Percentiles rank a stretch among this genome's conserved stretches.
Conservation (phyloP, 1,140 invertebrate species). For the Akabosia matsudoensis region DNA sequence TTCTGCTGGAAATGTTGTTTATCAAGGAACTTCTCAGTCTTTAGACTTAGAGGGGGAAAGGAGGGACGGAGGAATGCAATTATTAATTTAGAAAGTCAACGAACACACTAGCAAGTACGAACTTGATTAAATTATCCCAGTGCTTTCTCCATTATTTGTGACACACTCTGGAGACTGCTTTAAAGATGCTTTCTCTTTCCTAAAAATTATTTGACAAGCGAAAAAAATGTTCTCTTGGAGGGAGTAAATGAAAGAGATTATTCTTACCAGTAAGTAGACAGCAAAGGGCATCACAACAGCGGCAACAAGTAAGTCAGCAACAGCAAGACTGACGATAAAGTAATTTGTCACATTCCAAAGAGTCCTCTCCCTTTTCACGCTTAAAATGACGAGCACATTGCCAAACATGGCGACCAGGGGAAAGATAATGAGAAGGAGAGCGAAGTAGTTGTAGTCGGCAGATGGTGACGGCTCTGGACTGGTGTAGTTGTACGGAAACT, state of each 20-base stretch:
- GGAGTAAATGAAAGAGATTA: conserved; percentile 47
- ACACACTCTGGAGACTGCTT: no score
- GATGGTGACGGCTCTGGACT: no score
- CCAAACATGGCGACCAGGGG: conserved; percentile 92
- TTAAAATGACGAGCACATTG: conserved; percentile 92
- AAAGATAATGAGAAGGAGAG: conserved; percentile 79
- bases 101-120: no score
- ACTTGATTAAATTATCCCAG: no score
- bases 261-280: conserved; percentile 93
- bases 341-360: conserved; percentile 96
- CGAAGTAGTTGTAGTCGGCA: conserved; percentile 68
- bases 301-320: conserved; percentile 93
- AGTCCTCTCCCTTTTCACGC: conserved; percentile 82
- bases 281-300: conserved; percentile 97
- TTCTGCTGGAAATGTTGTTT: no score
- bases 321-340: conserved; percentile 95
- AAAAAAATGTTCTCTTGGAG: background rate
- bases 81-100: no score
- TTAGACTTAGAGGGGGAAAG: no score
- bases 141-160: no score
- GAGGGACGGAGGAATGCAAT: no score
- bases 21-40: no score
- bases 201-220: background rate
- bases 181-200: background rate
- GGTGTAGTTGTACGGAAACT: conserved; percentile 11